Evolutionary conservation across 1,140 invertebrate genomes (phyloP).

Genomic region (Orchestia grillus): DNA sequence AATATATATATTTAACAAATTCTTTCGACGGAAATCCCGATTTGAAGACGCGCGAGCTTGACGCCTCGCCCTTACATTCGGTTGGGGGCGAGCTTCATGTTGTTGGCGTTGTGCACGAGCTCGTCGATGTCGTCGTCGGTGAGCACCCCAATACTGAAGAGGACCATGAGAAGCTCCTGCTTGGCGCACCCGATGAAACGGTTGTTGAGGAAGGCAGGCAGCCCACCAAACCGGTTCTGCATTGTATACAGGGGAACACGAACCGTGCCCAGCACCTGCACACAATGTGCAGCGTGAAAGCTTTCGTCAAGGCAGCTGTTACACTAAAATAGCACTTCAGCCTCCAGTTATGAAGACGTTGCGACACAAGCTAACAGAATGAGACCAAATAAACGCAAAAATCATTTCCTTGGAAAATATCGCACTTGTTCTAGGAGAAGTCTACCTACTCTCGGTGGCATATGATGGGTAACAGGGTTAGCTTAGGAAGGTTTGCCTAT

Average conservation of each 20-base stretch:
- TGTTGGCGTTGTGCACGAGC: conserved; percentile 64
- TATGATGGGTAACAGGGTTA: no score
- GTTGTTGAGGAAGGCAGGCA: conserved; percentile 75
- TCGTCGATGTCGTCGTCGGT: conserved; percentile 63
- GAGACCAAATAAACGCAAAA: no score
- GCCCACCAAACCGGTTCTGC: conserved; percentile 73
- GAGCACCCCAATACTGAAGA: conserved; percentile 65
- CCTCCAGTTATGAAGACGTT: not conserved
- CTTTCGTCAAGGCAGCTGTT: not conserved
- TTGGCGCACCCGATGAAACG: conserved; percentile 74
- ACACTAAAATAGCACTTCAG: not conserved
- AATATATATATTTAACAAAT: not conserved
- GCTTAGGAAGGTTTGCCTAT: no score
- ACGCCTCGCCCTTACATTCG: conserved; percentile 53
- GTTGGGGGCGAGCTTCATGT: conserved; percentile 63
- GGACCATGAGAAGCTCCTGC: conserved; percentile 71
- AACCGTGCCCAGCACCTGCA: conserved; percentile 73
- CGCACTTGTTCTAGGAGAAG: no score
- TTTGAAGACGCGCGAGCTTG: not conserved
- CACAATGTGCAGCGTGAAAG: not conserved
- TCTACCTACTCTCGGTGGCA: no score
- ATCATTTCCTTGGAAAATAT: no score
- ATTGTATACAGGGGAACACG: conserved; percentile 75
- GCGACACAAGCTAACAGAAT: not conserved
- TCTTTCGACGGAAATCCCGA: not conserved